Percentiles rank a stretch among this genome's conserved stretches.
Conservation (phyloP, 2,888 invertebrate genomes). For the Himalopsyche tibetana region DNA sequence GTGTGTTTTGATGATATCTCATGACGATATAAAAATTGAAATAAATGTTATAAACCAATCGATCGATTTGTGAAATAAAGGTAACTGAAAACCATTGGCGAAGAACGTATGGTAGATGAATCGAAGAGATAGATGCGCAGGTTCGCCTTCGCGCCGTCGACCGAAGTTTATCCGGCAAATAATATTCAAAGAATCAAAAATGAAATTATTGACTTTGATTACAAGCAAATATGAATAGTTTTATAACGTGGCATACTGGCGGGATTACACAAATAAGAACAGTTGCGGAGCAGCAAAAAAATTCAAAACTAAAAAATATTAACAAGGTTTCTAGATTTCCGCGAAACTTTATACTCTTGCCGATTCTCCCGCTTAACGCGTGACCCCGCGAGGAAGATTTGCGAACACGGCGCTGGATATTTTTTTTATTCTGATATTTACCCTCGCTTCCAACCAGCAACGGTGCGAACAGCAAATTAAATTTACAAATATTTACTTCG, state of each 20-base stretch:
- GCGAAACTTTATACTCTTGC: not conserved
- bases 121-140: too few relatives aligned
- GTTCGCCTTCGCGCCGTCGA: too few relatives aligned
- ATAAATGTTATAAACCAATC: too few relatives aligned
- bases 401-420: not conserved
- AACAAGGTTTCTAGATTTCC: constrained; percentile 45
- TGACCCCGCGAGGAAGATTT: constrained; percentile 9
- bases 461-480: not conserved
- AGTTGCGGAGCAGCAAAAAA: constrained; percentile 48
- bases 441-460: not conserved
- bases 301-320: constrained; percentile 48
- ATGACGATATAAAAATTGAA: too few relatives aligned
- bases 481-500: constrained; percentile 21
- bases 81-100: too few relatives aligned
- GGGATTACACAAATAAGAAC: constrained; percentile 54
- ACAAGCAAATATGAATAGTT: not conserved
- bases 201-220: too few relatives aligned
- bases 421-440: not conserved
- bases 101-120: too few relatives aligned
- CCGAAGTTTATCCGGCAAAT: too few relatives aligned
- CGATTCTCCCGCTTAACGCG: not conserved
- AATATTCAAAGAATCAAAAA: too few relatives aligned
- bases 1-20: too few relatives aligned
- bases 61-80: too few relatives aligned
- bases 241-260: not conserved